Base-by-base conservation (phyloP, 2,113 vertebrate genomes). In the Mixornis gularis region DNA sequence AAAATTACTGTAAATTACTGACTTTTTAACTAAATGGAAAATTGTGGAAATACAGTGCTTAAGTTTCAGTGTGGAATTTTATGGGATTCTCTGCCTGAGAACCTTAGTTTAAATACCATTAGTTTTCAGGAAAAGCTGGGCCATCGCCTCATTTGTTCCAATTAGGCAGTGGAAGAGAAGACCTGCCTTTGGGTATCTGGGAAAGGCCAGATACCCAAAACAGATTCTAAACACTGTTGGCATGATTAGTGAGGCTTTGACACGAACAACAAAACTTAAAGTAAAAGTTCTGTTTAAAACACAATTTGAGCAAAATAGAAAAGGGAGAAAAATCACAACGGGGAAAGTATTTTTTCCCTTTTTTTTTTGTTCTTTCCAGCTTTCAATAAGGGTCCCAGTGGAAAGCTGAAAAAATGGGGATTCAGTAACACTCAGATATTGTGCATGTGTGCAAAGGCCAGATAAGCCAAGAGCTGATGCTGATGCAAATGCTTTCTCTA, bases 401-500 rank as follows among this genome's bases (percentile, higher is more conserved):
- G 36, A 78, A 63, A 65, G 40, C 43, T 46, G 52, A 40, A 59
- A 20, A 18, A 27, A 55, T 21, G 41, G 51, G 52, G 14, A 3
- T 79, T 73, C 38, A 8, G 49, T 64, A 15, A 17, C 27, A 10
- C 4, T 55, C 8, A 1, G 0, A 0, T n/a, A 8, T 3, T 7
- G 13, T 22, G 24, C 9, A 2, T 4, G 16, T 53, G 62, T 79
- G 30, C 48, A 16, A 41, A 64, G 51, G 46, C 36, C 27, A 36
- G 12, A 9, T 6, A 41, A 66, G 51, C 24, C 9, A 6, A 12
- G 76, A 41, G 49, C 7, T 32, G 20, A 7, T 56, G 64, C 2
- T 90, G 70, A 65, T 66, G 34, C 30, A 9, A 12, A 4, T 48
- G 53, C 71, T 95, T 40, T 92, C 64, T 87, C 49, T 49, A 99